Base-by-base conservation (phyloP, 1,140 invertebrate species). In the Octopus sinensis region DNA sequence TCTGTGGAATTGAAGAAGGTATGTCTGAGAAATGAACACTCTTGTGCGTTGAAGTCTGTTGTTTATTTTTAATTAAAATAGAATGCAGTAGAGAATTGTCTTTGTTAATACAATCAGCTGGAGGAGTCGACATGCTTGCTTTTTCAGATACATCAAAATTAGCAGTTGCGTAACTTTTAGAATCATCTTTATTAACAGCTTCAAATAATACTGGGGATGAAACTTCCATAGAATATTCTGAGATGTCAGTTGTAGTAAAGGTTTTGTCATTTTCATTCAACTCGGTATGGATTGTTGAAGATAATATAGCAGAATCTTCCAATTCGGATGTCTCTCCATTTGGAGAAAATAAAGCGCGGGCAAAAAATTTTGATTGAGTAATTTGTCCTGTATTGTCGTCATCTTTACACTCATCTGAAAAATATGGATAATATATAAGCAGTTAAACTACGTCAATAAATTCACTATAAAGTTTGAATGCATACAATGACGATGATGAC, bases 31-130 rank as follows among this genome's bases (percentile, higher is more conserved):
- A 73, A 23, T 73, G 68, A 5, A 73, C 68, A 6, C 30, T 13
- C 30, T 73, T 73, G 17, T 13, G 68, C 5, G 5, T 73, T 13
- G 68, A 73, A 13, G 7, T 73, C 6, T 4, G 30, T 5, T 17
- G 68, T 9, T 73, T 73, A 13, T 73, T 73, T 73, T 73, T 73
- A 5, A 23, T n/a, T 73, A 73, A 73, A 73, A 73, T 73, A 23
- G 68, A 73, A 73, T 73, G 68, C 30, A 73, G 30, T 6, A n/a
- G 68, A 23, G 7, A 5, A 73, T 73, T 13, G 30, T 43, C 30
- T 43, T 43, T 43, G 30, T 43, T 43, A 43, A 43, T 43, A 43
- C 30, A 2, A 43, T 43, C 30, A 43, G 3, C 30, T 43, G 30
- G 30, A 43, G 30, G 30, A 43, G 30, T 43, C 0, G 3, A 43